Evolutionary conservation across 2,113 vertebrate genomes (phyloP).

Genomic region (Neodontobutis hainanensis): DNA sequence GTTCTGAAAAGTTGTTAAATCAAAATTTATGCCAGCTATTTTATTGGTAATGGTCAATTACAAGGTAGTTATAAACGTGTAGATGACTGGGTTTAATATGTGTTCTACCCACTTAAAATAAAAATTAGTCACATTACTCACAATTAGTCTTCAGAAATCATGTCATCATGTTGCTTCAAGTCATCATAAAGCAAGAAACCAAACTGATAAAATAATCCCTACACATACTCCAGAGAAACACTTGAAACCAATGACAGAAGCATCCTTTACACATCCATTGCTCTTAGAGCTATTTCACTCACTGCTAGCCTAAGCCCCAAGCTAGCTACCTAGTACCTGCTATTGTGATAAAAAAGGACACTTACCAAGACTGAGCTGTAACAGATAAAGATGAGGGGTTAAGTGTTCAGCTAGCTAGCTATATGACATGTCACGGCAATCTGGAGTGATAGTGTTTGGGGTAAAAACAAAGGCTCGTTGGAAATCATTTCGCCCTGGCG

Average conservation of each 20-base stretch:
- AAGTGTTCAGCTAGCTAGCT: slow-evolving; percentile 35
- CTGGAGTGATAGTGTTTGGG: slow-evolving; percentile 18
- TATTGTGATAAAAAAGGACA: slow-evolving; percentile 5
- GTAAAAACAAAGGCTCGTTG: slow-evolving; percentile 22
- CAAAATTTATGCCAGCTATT: not conserved
- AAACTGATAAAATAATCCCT: not conserved
- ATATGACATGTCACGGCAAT: slow-evolving; percentile 36
- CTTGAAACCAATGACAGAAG: not conserved
- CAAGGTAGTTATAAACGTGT: too few relatives aligned
- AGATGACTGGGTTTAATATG: too few relatives aligned
- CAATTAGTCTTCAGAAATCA: not conserved
- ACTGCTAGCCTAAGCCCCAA: slow-evolving; percentile 31
- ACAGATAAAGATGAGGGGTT: slow-evolving; percentile 3
- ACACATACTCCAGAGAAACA: not conserved
- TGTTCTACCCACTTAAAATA: too few relatives aligned
- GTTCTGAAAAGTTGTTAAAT: not conserved
- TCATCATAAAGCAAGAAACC: not conserved
- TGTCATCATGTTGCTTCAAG: not conserved
- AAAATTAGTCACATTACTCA: not conserved
- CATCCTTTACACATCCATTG: not conserved
- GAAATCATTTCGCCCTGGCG: slow-evolving; percentile 63
- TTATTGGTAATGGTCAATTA: not conserved
- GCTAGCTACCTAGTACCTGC: slow-evolving; percentile 13
- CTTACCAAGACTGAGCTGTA: slow-evolving; percentile 57
- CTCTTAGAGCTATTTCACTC: slow-evolving; percentile 26